phyloP scores from a whole-genome alignment of 2,888 invertebrate genomes.

The Sabellastarte sp. region DNA sequence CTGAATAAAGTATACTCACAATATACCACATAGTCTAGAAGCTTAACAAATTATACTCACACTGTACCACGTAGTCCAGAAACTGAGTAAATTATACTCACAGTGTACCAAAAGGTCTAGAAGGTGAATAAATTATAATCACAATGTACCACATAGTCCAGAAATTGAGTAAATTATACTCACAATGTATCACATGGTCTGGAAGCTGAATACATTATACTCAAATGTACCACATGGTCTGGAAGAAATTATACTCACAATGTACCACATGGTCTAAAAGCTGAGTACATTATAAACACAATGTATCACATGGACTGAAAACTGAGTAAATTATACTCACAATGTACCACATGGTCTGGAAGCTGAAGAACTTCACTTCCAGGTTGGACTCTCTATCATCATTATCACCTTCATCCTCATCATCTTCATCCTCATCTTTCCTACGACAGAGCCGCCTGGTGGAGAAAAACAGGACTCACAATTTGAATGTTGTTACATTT shows the following conservation, averaged over 20 bases:
- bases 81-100: too few species aligned
- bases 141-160: too few species aligned
- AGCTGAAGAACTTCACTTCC: slow-evolving; percentile 48
- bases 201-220: slow-evolving; percentile 47
- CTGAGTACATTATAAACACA: slow-evolving; percentile 42
- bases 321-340: slow-evolving; percentile 50
- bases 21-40: too few species aligned
- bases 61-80: too few species aligned
- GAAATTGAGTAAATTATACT: slow-evolving; percentile 28
- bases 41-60: too few species aligned
- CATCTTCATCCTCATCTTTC: slow-evolving; percentile 12
- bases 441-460: too few species aligned
- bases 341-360: slow-evolving; percentile 50
- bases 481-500: too few species aligned
- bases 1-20: too few species aligned
- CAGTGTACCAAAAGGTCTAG: too few species aligned
- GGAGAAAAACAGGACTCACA: too few species aligned
- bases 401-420: slow-evolving; percentile 35
- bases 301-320: slow-evolving; percentile 51
- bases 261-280: not conserved
- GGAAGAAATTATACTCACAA: not conserved
- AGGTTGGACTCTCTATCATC: slow-evolving; percentile 38
- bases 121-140: too few species aligned
- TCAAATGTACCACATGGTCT: too few species aligned
- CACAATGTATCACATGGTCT: slow-evolving; percentile 52